phyloP scores from a whole-genome alignment of 30 jellyfish, hydroid and myxozoan genomes.

The Aurelia coerulea region DNA sequence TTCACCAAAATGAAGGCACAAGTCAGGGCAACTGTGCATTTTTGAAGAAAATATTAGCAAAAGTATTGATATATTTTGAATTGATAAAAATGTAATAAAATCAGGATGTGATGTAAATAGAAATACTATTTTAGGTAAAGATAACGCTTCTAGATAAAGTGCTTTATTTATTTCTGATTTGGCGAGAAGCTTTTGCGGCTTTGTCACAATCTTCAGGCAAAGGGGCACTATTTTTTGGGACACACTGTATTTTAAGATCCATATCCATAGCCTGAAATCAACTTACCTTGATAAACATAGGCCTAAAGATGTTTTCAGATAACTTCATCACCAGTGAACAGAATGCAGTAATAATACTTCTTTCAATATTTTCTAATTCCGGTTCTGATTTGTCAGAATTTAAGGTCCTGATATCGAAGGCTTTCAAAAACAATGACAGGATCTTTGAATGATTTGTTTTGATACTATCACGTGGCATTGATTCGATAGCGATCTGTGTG shows the following conservation, averaged over 20 bases:
- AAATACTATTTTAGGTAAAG: too few relatives aligned
- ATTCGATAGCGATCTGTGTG: conserved; percentile 26
- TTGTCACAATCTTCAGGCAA: too few relatives aligned
- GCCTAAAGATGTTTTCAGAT: conserved; percentile 91
- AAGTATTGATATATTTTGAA: too few relatives aligned
- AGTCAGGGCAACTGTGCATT: too few relatives aligned
- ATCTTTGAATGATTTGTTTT: conserved; percentile 47
- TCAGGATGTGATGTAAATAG: too few relatives aligned
- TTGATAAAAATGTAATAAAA: too few relatives aligned
- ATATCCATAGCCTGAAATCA: not conserved
- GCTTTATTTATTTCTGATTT: too few relatives aligned
- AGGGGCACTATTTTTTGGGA: too few relatives aligned
- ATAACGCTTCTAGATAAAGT: too few relatives aligned
- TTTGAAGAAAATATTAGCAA: too few relatives aligned
- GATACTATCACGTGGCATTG: conserved; percentile 62
- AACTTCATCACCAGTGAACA: conserved; percentile 68
- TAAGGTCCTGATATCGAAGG: conserved; percentile 50
- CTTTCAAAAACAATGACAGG: conserved; percentile 60
- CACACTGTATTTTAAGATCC: not conserved
- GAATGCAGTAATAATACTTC: conserved; percentile 60
- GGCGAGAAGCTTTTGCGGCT: too few relatives aligned
- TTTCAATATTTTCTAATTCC: conserved; percentile 31
- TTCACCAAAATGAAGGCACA: too few relatives aligned
- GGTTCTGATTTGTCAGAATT: conserved; percentile 37
- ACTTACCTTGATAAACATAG: conserved; percentile 85